Base-by-base conservation (phyloP, 2,797 vertebrate genomes). In the Brachyrhaphis roseni region DNA sequence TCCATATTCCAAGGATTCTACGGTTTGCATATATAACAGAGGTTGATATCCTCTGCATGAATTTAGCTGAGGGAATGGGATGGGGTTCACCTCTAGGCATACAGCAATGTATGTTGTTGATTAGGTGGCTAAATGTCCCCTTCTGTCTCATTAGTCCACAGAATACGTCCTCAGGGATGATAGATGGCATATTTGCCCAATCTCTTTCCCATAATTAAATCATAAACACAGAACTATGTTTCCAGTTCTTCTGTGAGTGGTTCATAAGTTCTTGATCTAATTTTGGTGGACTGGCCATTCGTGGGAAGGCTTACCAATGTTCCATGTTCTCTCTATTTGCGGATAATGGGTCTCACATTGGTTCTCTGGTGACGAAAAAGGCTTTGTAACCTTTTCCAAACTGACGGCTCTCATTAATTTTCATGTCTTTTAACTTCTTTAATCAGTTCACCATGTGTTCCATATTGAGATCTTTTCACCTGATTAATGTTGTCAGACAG, bases 71-170 rank as follows among this genome's bases (percentile, higher is more conserved):
- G 20, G 49, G 49, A 53, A 53, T 26, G 51, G 51, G 51, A 53
- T 26, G 8, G 8, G 51, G 51, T 78, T 11, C 20, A 64, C 72
- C 57, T 81, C 64, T 82, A 49, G 76, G 41, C 49, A 81, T 13
- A n/a, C 51, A 53, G 23, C 51, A 53, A 78, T 41, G 41, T 45
- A 49, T 75, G 53, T 20, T 76, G 49, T 71, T 70, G 43, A 77
- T 86, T 46, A 28, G 20, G 43, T 75, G 39, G 77, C 36, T 46
- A 26, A 53, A 34, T 43, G 66, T 31, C 31, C 31, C 1, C 16
- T 64, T 36, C 31, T 64, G 16, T 64, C 31, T 64, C 31, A 62
- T 16, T 34, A 62, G 6, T 62, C 59, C 15, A 34, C 31, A 62
- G 31, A 62, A 16, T 18, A 18, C 2, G 1, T 34, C 16, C 15